These are phyloP conservation scores for Sycobia sp. DNA, from an alignment of 1,140 invertebrate genomes.

Conservation along the genomic window DNA sequence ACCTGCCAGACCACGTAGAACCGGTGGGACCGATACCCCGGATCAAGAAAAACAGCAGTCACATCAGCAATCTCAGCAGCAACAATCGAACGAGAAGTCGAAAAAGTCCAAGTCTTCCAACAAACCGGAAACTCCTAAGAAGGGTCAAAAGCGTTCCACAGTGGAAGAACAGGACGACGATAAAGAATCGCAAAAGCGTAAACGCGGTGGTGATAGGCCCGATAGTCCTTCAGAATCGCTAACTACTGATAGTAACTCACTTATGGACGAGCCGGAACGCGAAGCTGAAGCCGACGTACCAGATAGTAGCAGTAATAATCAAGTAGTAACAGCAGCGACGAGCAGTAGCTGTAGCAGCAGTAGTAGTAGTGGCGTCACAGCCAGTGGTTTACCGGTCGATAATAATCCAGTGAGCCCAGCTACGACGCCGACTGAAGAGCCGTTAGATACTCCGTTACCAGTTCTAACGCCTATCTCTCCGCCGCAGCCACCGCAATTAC, in stretches of 20 bases:
- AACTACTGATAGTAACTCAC: slow-evolving; percentile 79
- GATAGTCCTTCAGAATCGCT: slow-evolving; percentile 81
- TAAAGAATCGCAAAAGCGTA: slow-evolving; percentile 74
- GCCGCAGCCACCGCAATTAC: slow-evolving; percentile 9
- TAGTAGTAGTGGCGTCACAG: slow-evolving; percentile 21
- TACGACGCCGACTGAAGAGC: slow-evolving; percentile 56
- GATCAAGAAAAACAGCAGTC: slow-evolving; percentile 69
- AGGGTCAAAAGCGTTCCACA: slow-evolving; percentile 74
- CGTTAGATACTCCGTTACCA: slow-evolving; percentile 48
- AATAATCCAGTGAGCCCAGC: slow-evolving; percentile 48
- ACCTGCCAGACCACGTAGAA: slow-evolving; percentile 65
- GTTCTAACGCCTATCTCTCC: slow-evolving; percentile 46
- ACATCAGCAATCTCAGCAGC: background rate
- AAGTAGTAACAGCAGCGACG: slow-evolving; percentile 52
- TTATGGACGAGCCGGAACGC: slow-evolving; percentile 75
- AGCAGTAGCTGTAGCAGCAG: background rate
- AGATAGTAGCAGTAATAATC: slow-evolving; percentile 54
- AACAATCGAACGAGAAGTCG: slow-evolving; percentile 59
- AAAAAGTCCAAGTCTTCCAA: slow-evolving; percentile 70
- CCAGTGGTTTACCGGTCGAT: slow-evolving; percentile 35
- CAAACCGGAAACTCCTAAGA: slow-evolving; percentile 72
- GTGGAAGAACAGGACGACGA: slow-evolving; percentile 70
- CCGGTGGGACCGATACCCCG: slow-evolving; percentile 76
- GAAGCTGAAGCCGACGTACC: slow-evolving; percentile 57
- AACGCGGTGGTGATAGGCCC: slow-evolving; percentile 65